Evolutionary conservation across 1,140 invertebrate species (phyloP).

Genomic region (Nasonia giraulti): DNA sequence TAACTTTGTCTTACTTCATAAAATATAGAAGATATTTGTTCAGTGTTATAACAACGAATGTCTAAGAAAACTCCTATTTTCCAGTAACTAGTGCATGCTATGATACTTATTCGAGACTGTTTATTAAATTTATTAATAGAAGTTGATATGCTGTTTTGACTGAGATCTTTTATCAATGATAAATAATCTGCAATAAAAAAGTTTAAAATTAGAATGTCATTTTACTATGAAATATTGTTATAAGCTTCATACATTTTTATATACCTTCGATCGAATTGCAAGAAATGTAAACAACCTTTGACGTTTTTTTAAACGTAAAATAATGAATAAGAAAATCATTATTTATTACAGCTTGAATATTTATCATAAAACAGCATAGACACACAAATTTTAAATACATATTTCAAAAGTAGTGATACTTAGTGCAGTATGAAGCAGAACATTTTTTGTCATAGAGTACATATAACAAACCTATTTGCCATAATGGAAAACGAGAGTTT

Average conservation of each 20-base stretch:
- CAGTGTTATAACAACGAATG: too few relatives aligned
- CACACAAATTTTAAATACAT: background rate
- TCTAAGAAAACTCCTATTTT: too few relatives aligned
- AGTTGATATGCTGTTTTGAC: too few relatives aligned
- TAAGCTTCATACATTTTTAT: background rate
- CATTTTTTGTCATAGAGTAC: background rate
- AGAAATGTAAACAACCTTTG: background rate
- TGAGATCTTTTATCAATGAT: too few relatives aligned
- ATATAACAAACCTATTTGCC: too few relatives aligned
- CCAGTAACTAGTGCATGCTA: too few relatives aligned
- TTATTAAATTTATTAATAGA: too few relatives aligned
- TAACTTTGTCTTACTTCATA: background rate
- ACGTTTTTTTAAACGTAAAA: background rate
- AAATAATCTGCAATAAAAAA: background rate
- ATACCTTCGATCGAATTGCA: background rate
- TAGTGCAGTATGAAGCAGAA: too few relatives aligned
- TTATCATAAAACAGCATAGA: conserved; percentile 43
- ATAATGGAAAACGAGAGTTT: too few relatives aligned
- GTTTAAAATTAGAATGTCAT: background rate
- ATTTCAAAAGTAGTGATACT: background rate
- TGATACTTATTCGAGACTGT: too few relatives aligned
- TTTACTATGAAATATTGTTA: background rate
- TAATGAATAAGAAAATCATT: background rate
- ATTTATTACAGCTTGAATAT: background rate
- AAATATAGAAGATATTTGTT: too few relatives aligned